A percentile compares a stretch with the other conserved stretches of the same genome.
Evolutionary conservation across 2,113 vertebrate species (phyloP).

Genomic region (Hoplias malabaricus): DNA sequence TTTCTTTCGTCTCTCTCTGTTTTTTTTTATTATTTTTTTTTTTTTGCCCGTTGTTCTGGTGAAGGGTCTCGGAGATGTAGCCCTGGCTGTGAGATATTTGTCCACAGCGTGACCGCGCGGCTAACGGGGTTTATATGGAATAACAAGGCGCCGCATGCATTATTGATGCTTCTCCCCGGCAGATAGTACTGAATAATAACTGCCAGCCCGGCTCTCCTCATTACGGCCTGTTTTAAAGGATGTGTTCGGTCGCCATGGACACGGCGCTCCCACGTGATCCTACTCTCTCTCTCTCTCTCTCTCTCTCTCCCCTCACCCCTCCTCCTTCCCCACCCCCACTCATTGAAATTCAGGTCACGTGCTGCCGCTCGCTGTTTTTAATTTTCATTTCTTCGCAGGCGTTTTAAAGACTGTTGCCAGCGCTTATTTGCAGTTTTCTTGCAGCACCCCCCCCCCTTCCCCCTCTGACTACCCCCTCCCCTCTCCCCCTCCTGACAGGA

Average conservation of each 20-base stretch:
- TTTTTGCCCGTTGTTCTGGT: too few species aligned
- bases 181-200: slow-evolving; percentile 82
- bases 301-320: not conserved
- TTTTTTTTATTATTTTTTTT: too few species aligned
- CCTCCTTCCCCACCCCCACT: slow-evolving; percentile 20
- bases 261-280: slow-evolving; percentile 64
- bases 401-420: slow-evolving; percentile 98
- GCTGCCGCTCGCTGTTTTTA: slow-evolving; percentile 93
- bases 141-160: slow-evolving; percentile 84
- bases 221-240: slow-evolving; percentile 80
- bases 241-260: slow-evolving; percentile 73
- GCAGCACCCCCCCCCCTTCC: slow-evolving; percentile 95
- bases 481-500: slow-evolving; percentile 95
- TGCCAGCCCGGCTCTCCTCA: slow-evolving; percentile 78
- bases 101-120: slow-evolving; percentile 86
- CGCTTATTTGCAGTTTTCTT: slow-evolving; percentile 97
- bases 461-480: too few species aligned
- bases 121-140: slow-evolving; percentile 82
- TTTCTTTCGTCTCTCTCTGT: slow-evolving; percentile 36
- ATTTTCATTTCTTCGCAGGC: slow-evolving; percentile 99
- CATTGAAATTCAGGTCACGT: slow-evolving; percentile 93
- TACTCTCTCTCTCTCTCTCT: too few species aligned
- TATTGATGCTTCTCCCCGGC: slow-evolving; percentile 83
- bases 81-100: slow-evolving; percentile 88
- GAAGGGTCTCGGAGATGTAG: slow-evolving; percentile 68